Conservation (phyloP, 2,797 vertebrate genomes). For the Sibirionetta formosa region DNA sequence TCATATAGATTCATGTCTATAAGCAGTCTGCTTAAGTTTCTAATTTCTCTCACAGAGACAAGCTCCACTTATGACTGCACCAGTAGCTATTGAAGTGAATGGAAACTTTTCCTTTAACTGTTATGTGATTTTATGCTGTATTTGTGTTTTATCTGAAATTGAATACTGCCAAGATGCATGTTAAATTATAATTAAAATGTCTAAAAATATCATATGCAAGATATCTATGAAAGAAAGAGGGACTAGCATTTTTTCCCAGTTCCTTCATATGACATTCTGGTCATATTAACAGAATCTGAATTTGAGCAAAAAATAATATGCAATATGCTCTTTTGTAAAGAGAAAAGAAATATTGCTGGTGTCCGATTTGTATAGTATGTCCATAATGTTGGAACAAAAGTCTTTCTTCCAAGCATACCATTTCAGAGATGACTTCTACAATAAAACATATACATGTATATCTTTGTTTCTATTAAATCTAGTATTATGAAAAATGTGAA, state of each 20-base stretch:
- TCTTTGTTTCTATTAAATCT: not conserved
- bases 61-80: not conserved
- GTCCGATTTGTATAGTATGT: not conserved
- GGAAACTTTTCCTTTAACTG: not conserved
- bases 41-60: not conserved
- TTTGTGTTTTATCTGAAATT: not conserved
- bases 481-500: not conserved
- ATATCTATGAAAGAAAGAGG: not conserved
- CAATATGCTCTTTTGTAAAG: too few relatives aligned
- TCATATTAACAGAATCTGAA: not conserved
- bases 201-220: not conserved
- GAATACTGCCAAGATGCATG: not conserved
- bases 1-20: too few relatives aligned
- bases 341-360: not conserved
- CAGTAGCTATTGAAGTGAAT: not conserved
- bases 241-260: not conserved
- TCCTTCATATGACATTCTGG: not conserved
- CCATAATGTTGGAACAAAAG: not conserved
- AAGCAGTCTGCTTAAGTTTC: not conserved
- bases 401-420: not conserved
- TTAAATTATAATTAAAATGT: not conserved
- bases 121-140: not conserved
- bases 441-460: not conserved
- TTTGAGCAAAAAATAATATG: not conserved
- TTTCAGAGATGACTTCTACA: not conserved